A percentile compares a stretch with the other conserved stretches of the same genome.
phyloP scores from a whole-genome alignment of 2,113 vertebrate genomes.

The Cebidichthys violaceus region DNA sequence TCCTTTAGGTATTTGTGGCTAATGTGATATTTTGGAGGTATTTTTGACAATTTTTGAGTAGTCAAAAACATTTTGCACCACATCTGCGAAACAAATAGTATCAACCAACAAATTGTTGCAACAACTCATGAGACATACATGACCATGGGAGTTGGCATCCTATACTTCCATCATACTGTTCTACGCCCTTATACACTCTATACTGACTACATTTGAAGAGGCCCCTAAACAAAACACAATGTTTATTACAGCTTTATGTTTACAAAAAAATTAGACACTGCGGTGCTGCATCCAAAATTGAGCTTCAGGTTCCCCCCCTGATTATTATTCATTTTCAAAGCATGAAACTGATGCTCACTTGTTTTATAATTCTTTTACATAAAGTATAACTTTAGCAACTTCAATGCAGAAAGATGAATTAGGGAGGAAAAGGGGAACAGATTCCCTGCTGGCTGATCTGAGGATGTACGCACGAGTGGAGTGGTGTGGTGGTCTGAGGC shows the following conservation, averaged over 20 bases:
- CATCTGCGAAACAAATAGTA: too few relatives aligned
- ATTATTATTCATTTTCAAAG: conserved; percentile 3
- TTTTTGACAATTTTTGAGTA: too few relatives aligned
- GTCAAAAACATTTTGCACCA: too few relatives aligned
- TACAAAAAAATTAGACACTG: background rate
- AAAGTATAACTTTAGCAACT: conserved; percentile 11
- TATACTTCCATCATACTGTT: too few relatives aligned
- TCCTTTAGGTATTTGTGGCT: too few relatives aligned
- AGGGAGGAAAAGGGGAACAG: conserved; percentile 12
- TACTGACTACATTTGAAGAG: background rate
- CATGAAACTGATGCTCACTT: conserved; percentile 1
- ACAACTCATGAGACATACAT: too few relatives aligned
- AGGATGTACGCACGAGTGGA: background rate
- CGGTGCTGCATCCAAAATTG: background rate
- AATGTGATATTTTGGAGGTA: too few relatives aligned
- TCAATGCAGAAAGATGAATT: conserved; percentile 9
- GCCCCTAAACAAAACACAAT: background rate
- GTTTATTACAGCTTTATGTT: background rate
- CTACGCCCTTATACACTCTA: background rate
- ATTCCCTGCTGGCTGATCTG: conserved; percentile 38
- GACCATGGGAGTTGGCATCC: too few relatives aligned
- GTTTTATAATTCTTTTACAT: conserved; percentile 27
- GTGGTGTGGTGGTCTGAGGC: conserved; percentile 40
- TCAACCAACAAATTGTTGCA: too few relatives aligned
- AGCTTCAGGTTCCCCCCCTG: background rate